Evolutionary conservation across 2,888 invertebrate genomes (phyloP), one percentile per base, ranked within the genome.

Genomic region (Dinocampus coccinellae): DNA sequence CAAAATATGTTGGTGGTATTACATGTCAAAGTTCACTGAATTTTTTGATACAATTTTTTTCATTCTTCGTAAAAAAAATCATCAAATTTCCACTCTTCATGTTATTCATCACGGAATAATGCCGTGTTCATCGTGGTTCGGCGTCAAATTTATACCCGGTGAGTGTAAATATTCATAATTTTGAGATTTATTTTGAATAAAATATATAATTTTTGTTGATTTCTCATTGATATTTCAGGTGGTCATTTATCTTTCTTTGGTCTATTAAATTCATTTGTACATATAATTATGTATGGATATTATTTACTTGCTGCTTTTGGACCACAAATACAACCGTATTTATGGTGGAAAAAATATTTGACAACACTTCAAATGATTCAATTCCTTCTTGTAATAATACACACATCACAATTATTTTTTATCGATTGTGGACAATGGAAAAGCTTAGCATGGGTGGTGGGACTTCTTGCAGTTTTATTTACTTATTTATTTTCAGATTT

Each of bases 331-430:
- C 95, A 95, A 87, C 93, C 93, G 82, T 97, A 93, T 87, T 90
- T 97, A 68, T 97, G 97, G 97, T 97, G 97, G 97, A 97, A 97
- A 90, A 95, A 94, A 84, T 97, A 97, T 87, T 90, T 98, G 83
- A 97, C 97, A 10, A 91, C 93, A 9, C 89, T 97, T 80, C 97
- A 98, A 89, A 97, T 98, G 93, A 92, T 94, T 24, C 97, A 98
- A 88, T 98, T 98, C 84, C 91, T 97, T 60, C 85, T 93, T 73
- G 95, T 97, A 47, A 94, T 97, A 91, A 80, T 94, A 7, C 97
- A 97, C 88, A 95, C 96, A 60, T 11, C 95, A 92, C 95, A 96
- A 85, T 90, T 97, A 69, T 89, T 97, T 78, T 94, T 96, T 90
- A 91, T 92, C 79, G 95, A 96, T 66, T 98, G 97, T 90, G 92